A percentile compares a stretch with the other conserved stretches of the same genome.
Conservation (phyloP, 2,888 invertebrate species). For the Lumbricus terrestris region DNA sequence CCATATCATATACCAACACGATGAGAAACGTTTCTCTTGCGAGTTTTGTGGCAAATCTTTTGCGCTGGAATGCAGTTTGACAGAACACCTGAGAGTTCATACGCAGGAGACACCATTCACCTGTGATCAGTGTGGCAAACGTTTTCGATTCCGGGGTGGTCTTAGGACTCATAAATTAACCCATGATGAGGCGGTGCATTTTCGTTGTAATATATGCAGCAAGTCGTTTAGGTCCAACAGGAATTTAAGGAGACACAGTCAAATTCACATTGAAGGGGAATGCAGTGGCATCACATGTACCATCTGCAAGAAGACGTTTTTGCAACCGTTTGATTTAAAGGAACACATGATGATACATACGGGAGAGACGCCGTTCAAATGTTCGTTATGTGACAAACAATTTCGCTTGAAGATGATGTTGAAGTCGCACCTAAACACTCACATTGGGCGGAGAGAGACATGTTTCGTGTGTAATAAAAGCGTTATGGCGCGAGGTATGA, state of each 20-base stretch:
- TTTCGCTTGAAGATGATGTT: not conserved
- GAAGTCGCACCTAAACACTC: not conserved
- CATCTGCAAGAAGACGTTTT: not conserved
- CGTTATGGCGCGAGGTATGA: too few species aligned
- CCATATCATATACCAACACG: not conserved
- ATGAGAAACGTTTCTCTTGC: not conserved
- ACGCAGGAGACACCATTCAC: not conserved
- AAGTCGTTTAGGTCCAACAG: too few species aligned
- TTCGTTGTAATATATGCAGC: not conserved
- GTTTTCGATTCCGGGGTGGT: not conserved
- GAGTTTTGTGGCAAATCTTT: not conserved
- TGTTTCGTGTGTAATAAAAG: too few species aligned
- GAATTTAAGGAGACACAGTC: not conserved
- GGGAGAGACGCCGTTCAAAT: not conserved
- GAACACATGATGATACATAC: not conserved
- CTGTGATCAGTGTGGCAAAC: not conserved
- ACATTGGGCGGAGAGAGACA: not conserved
- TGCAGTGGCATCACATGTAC: not conserved
- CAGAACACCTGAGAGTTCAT: not conserved
- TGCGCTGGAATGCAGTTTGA: not conserved
- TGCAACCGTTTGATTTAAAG: not conserved
- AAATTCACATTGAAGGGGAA: not conserved
- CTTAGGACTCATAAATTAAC: not conserved
- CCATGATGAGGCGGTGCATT: not conserved
- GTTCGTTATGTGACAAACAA: not conserved